These are phyloP conservation scores for Galago senegalensis DNA, from an alignment of 2,797 vertebrate species.

Conservation along the genomic window DNA sequence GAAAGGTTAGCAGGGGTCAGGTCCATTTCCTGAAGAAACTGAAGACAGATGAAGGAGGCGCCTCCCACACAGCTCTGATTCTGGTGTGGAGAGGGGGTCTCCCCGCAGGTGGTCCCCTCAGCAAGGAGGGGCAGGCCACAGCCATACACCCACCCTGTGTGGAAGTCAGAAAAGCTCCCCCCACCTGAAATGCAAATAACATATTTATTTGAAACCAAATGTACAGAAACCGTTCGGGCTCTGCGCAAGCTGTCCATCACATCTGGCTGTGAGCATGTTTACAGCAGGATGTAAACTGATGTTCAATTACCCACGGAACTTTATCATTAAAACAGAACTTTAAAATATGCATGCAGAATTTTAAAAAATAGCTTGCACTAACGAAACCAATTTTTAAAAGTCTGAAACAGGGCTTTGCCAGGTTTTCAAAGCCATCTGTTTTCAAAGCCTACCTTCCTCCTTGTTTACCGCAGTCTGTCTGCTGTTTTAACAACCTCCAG, in stretches of 20 bases:
- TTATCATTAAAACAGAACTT: slow-evolving; percentile 84
- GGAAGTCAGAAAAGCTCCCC: background rate
- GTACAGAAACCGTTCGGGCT: background rate
- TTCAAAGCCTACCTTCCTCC: slow-evolving; percentile 91
- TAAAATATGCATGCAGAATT: slow-evolving; percentile 88
- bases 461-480: slow-evolving; percentile 92
- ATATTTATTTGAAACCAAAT: slow-evolving; percentile 17
- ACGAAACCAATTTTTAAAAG: slow-evolving; percentile 89
- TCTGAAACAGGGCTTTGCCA: slow-evolving; percentile 89
- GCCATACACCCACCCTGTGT: fast-evolving
- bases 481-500: slow-evolving; percentile 94
- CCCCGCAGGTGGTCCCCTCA: background rate
- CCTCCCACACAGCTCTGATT: background rate
- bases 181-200: background rate
- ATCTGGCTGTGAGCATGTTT: slow-evolving; percentile 35
- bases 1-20: background rate
- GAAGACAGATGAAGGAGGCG: background rate
- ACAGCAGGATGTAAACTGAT: slow-evolving; percentile 75
- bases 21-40: background rate
- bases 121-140: background rate
- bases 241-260: slow-evolving; percentile 62
- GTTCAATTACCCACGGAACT: slow-evolving; percentile 82
- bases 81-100: background rate
- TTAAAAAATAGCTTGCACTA: slow-evolving; percentile 84
- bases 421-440: slow-evolving; percentile 93